phyloP scores from a whole-genome alignment of 2,888 invertebrate species.

The Hyposoter dolosus region DNA sequence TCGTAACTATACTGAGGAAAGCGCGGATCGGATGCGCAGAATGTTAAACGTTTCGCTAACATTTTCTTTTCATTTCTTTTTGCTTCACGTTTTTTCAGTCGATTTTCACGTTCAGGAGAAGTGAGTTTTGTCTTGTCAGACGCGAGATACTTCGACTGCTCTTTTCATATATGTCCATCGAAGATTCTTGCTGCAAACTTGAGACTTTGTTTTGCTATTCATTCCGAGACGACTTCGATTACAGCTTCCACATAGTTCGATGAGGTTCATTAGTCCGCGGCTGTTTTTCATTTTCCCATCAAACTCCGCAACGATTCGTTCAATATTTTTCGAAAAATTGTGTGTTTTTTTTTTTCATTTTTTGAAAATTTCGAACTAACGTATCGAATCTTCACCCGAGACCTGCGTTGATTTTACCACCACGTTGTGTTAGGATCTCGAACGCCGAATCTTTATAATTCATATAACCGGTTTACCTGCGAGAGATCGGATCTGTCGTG shows the following conservation, averaged over 20 bases:
- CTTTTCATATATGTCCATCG: neutral
- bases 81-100: neutral
- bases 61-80: constrained; percentile 22
- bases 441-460: constrained; percentile 64
- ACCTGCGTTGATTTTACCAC: constrained; percentile 19
- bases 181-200: neutral
- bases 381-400: constrained; percentile 19
- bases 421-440: constrained; percentile 49
- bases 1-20: constrained; percentile 19
- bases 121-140: constrained; percentile 9
- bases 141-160: constrained; percentile 15
- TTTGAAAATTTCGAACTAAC: neutral
- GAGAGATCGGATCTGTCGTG: constrained; percentile 55
- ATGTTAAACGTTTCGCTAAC: constrained; percentile 25
- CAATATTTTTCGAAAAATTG: neutral
- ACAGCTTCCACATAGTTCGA: neutral
- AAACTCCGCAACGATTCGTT: neutral
- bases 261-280: neutral
- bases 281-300: neutral
- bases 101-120: constrained; percentile 1
- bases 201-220: neutral
- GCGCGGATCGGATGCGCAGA: constrained; percentile 41
- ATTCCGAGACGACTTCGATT: neutral
- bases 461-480: constrained; percentile 61
- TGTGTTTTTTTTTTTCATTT: neutral